Evolutionary conservation across 92 coral and sea anemone genomes (phyloP), one percentile per base, ranked within the genome.

Genomic region (Heliopora coerulea): DNA sequence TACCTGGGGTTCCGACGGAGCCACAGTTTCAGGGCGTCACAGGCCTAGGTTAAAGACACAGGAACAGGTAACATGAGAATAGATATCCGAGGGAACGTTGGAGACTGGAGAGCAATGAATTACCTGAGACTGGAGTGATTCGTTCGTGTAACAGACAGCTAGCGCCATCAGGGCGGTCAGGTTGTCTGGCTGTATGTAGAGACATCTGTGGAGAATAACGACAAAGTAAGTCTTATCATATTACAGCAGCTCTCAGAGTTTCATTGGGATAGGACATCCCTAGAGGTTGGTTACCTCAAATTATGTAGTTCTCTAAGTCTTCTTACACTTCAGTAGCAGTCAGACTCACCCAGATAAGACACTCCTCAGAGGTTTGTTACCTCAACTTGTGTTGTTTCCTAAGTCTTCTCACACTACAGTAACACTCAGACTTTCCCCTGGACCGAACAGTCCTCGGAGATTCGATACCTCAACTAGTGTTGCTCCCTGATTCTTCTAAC

Each of bases 51-150:
- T 14, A 49, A 61, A 46, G 15, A 17, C 32, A 9, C 29, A 41
- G n/a, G n/a, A n/a, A n/a, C 52, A 8, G 24, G 24, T 25, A 73
- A 24, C 24, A 10, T 11, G 14, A 14, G 41, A 25, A 27, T 12
- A 65, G 48, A 78, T 25, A 27, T 32, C 24, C 42, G 64, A 0
- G 68, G 31, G 42, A 29, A 66, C 19, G 12, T 2, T 18, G 26
- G 12, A 39, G 23, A 30, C 18, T 35, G n/a, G n/a, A n/a, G n/a
- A n/a, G n/a, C n/a, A n/a, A 5, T 40, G 6, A 3, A 29, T 81
- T 28, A 91, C 97, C 97, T 88, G 99, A 29, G 96, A 91, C 59
- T 95, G 99, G 90, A 95, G 91, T 73, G 99, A 95, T 62, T 95
- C 99, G 30, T 95, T 95, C 14, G 99, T 95, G 73, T 90, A 90